Base-by-base conservation (phyloP, 37 sponge, comb jelly and placozoan genomes). In the Tethya wilhelma region DNA sequence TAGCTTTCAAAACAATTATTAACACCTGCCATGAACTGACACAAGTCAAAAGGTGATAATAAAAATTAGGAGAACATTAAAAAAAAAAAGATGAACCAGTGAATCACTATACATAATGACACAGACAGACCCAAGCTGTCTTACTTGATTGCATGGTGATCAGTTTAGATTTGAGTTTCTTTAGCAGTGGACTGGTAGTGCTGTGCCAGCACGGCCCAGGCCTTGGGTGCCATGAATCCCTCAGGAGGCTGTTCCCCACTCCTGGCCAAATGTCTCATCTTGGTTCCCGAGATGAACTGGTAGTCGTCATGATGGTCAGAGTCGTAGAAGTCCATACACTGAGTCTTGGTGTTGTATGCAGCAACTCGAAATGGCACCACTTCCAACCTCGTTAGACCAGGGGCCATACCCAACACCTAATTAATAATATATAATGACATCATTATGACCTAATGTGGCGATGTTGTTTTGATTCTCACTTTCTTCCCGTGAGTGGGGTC, bases 191-290 rank as follows among this genome's bases (percentile, higher is more conserved):
- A n/a, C n/a, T n/a, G n/a, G n/a, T n/a, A n/a, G n/a, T n/a, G n/a
- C n/a, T n/a, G n/a, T n/a, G n/a, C n/a, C n/a, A n/a, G n/a, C n/a
- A n/a, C n/a, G n/a, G n/a, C n/a, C 98, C 98, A 98, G 4, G 96
- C 99, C 23, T 32, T 72, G 28, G 94, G 90, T 31, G 97, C 93
- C 99, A 98, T 98, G 93, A 98, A 98, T 4, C 99, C 99, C 63
- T 89, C 89, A 1, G 99, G 99, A 20, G 97, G 99, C 0, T 79
- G 31, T 71, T 94, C 80, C 0, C 99, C 99, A 17, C 43, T 67
- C 9, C 95, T 72, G n/a, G 99, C 99, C 12, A 98, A 59, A 8
- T 62, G 64, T 29, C 99, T 55, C 99, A 98, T 98, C 86, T 96
- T 96, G 36, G 97, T 96, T 25, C 93, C 93, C 31, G 99, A 98